Evolutionary conservation across 2,797 vertebrate species (phyloP).

Genomic region (Rhinophrynus dorsalis): DNA sequence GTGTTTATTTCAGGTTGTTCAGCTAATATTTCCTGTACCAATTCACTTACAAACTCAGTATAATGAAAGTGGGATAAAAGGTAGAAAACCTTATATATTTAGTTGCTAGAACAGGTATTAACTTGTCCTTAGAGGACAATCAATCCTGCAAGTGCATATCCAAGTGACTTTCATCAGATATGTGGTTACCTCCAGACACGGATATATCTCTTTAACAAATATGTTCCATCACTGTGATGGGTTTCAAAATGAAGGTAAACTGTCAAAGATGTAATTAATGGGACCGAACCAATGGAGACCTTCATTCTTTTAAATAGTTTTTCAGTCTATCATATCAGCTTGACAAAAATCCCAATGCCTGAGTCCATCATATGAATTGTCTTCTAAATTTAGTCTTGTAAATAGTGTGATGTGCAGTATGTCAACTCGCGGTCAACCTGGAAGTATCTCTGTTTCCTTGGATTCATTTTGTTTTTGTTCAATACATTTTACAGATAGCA

Average conservation of each 20-base stretch:
- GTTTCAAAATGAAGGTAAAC: constrained; percentile 27
- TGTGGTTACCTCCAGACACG: constrained; percentile 36
- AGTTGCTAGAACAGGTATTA: constrained; percentile 7
- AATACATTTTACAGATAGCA: no score
- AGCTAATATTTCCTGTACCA: no score
- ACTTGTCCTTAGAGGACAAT: constrained; percentile 35
- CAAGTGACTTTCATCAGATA: constrained; percentile 9
- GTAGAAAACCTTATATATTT: constrained; percentile 11
- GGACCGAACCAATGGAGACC: constrained; percentile 23
- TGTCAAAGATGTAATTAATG: constrained; percentile 43
- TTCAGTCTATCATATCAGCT: constrained; percentile 18
- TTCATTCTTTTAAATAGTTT: constrained; percentile 21
- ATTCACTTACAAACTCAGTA: no score
- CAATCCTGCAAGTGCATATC: constrained; percentile 20
- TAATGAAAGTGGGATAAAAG: no score
- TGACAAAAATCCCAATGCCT: constrained; percentile 7
- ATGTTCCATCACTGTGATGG: constrained; percentile 31
- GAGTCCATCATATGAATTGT: neutral
- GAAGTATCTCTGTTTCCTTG: no score
- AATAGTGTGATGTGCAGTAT: no score
- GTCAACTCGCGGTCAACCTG: no score
- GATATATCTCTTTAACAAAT: constrained; percentile 43
- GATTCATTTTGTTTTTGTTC: no score
- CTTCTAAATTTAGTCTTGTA: constrained; percentile 11
- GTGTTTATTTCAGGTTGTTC: no score